Conservation (phyloP, 2,888 invertebrate species). For the Temnothorax ravouxi region DNA sequence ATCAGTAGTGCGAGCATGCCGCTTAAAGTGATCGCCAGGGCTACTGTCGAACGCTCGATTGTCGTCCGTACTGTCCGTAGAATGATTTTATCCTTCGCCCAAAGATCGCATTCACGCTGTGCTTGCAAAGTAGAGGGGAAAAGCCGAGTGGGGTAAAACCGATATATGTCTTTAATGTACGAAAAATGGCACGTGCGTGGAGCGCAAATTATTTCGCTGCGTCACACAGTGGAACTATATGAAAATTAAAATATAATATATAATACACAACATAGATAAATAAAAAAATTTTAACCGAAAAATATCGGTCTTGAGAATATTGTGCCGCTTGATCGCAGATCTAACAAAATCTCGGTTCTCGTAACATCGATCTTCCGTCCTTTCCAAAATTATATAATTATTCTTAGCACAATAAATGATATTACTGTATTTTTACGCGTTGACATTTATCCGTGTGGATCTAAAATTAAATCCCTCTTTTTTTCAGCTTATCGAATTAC, state of each 20-base stretch:
- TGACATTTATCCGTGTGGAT: not conserved
- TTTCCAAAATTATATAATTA: constrained; percentile 1
- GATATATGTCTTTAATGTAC: constrained; percentile 9
- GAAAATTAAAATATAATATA: not conserved
- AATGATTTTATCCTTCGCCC: constrained; percentile 73
- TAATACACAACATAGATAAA: not conserved
- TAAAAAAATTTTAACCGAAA: not conserved
- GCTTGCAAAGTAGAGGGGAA: constrained; percentile 50
- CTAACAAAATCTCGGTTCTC: not conserved
- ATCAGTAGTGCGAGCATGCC: constrained; percentile 74
- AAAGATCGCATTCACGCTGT: constrained; percentile 43
- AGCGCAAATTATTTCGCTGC: not conserved
- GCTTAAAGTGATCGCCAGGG: constrained; percentile 63
- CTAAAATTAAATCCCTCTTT: not conserved
- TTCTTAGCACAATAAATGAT: not conserved
- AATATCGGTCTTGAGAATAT: not conserved
- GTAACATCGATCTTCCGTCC: not conserved
- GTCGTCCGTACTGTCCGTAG: constrained; percentile 63
- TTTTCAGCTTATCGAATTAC: not conserved
- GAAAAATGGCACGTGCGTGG: not conserved
- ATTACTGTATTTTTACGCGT: not conserved
- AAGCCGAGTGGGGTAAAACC: constrained; percentile 49
- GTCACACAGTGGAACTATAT: not conserved
- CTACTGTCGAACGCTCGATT: constrained; percentile 67
- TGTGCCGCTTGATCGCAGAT: not conserved